Evolutionary conservation across 2,888 invertebrate species (phyloP), one percentile per base, ranked within the genome.

Genomic region (Lithophane semibrunnea): DNA sequence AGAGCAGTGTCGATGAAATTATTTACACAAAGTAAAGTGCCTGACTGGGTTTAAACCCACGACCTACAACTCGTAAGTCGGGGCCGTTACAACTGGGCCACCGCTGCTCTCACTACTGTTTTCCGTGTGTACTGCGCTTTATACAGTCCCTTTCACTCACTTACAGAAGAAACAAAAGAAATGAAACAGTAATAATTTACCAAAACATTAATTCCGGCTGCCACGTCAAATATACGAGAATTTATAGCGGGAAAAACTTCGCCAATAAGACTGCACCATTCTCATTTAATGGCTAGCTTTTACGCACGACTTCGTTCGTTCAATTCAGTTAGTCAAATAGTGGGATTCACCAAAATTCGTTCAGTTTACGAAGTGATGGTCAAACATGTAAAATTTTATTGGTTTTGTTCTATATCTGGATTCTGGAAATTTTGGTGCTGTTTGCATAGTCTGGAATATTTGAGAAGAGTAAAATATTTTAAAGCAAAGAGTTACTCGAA

Each of bases 361-460:
- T 67, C 66, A 60, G 44, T 73, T 60, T 52, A 42, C 66, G 29
- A 52, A 86, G 83, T 84, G 82, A 82, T 66, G 60, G 80, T 68
- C 85, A 82, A 84, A 90, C 88, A 88, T 85, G 84, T 75, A 85
- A 85, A 81, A 88, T 77, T 87, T 82, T 68, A 85, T 85, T 68
- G 37, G 54, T 82, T 85, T 67, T 71, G 68, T 67, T 85, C 61
- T 54, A 61, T n/a, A n/a, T n/a, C n/a, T n/a, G 58, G 37, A 64
- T 78, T 83, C 47, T 60, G n/a, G 9, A 52, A 69, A 65, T 54
- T 52, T 64, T 37, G 37, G 21, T 13, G 18, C 21, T 13, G 10
- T 65, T 78, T 65, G 44, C 52, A n/a, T 61, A n/a, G 37, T 47
- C n/a, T 13, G 18, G 49, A 64, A 78, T 64, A 83, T 83, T 68